Evolutionary conservation across 2,888 invertebrate species (phyloP).

Genomic region (Drosophila meridiana): DNA sequence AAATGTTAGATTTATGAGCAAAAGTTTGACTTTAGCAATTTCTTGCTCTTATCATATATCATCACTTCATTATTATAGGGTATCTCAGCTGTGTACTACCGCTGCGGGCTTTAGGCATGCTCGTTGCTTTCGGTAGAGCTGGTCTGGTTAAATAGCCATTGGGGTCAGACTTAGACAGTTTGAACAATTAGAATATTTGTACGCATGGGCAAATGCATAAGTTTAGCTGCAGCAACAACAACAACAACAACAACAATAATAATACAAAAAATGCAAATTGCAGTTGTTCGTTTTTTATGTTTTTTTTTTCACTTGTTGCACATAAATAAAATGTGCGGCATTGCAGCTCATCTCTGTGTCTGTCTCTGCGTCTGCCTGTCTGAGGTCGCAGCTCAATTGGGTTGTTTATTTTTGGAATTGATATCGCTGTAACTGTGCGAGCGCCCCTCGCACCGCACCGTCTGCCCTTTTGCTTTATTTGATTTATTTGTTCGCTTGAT

Average conservation of each 20-base stretch:
- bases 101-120: neutral
- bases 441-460: neutral
- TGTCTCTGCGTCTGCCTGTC: neutral
- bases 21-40: neutral
- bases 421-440: neutral
- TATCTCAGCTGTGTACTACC: constrained; percentile 10
- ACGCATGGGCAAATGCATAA: constrained; percentile 38
- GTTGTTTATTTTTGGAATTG: constrained; percentile 14
- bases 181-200: constrained; percentile 37
- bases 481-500: constrained; percentile 54
- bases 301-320: constrained; percentile 52
- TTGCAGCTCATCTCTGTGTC: neutral
- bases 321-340: constrained; percentile 17
- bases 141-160: constrained; percentile 25
- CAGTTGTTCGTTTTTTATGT: constrained; percentile 19
- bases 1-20: neutral
- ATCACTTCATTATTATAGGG: constrained; percentile 2
- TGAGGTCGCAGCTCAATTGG: constrained; percentile 44
- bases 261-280: constrained; percentile 40
- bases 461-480: constrained; percentile 41
- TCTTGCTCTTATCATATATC: neutral
- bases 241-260: neutral
- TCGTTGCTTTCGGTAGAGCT: neutral
- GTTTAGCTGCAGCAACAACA: constrained; percentile 37
- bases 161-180: constrained; percentile 48